Percentiles rank a stretch among this genome's conserved stretches.
These are phyloP conservation scores for Onychomys torridus DNA, from an alignment of 2,797 vertebrate genomes.

Conservation along the genomic window DNA sequence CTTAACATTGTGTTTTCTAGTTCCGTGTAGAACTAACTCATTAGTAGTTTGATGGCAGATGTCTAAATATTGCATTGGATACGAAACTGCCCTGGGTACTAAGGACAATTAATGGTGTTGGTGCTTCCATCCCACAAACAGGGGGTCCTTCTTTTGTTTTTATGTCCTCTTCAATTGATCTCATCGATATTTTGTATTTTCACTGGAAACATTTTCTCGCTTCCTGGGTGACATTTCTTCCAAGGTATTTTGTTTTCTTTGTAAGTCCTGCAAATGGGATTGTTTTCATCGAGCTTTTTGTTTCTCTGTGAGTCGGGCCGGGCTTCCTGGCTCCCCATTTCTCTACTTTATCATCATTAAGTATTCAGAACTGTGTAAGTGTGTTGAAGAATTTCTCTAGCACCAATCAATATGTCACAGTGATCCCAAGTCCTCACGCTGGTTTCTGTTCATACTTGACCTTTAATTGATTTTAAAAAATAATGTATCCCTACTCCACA, in stretches of 20 bases:
- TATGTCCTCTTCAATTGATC: background rate
- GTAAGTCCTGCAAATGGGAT: background rate
- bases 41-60: background rate
- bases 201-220: background rate
- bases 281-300: background rate
- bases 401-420: background rate
- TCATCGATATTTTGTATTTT: background rate
- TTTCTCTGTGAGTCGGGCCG: background rate
- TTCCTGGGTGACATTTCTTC: background rate
- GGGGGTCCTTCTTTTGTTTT: background rate
- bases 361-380: background rate
- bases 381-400: background rate
- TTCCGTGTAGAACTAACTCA: background rate
- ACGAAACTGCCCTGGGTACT: background rate
- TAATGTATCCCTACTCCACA: conserved; percentile 16
- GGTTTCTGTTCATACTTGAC: conserved; percentile 51
- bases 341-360: background rate
- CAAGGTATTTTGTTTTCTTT: background rate
- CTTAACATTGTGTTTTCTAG: background rate
- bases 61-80: background rate
- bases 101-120: background rate
- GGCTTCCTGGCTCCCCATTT: background rate
- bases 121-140: background rate
- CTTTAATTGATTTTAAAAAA: conserved; percentile 54
- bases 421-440: background rate